These are phyloP conservation scores for Myotis brandtii DNA, from an alignment of 2,113 vertebrate species.

Conservation along the genomic window DNA sequence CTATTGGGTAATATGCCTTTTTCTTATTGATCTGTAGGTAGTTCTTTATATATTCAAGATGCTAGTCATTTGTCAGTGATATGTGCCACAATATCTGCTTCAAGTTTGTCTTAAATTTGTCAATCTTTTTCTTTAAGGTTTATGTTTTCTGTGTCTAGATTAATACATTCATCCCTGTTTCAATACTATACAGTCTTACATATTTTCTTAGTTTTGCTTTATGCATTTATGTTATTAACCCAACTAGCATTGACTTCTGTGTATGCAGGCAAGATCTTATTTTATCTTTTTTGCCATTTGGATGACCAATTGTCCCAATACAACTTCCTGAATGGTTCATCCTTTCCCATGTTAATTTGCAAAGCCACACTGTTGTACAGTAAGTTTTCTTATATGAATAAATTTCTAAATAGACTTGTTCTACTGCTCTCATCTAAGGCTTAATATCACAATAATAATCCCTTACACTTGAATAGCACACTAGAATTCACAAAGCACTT, in stretches of 20 bases:
- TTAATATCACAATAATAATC: background rate
- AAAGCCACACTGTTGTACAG: background rate
- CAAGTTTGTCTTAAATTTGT: background rate
- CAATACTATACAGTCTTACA: background rate
- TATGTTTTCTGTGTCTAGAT: background rate
- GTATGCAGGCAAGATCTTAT: background rate
- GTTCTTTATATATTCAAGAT: background rate
- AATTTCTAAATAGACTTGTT: background rate
- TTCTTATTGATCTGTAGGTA: background rate
- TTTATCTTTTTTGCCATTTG: constrained; percentile 47
- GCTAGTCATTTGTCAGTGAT: background rate
- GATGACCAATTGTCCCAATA: background rate
- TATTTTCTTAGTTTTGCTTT: constrained; percentile 17
- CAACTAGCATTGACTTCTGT: background rate
- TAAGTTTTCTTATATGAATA: background rate
- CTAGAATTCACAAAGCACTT: constrained; percentile 45
- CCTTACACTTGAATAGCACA: background rate
- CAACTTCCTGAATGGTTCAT: background rate
- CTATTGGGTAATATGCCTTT: background rate
- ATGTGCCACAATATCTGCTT: background rate
- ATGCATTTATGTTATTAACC: background rate
- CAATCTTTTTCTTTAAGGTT: background rate
- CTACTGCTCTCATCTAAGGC: background rate
- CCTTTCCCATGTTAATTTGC: background rate
- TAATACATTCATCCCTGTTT: background rate